Conservation (phyloP, 1,140 invertebrate species). For the Rhagoletis pomonella region DNA sequence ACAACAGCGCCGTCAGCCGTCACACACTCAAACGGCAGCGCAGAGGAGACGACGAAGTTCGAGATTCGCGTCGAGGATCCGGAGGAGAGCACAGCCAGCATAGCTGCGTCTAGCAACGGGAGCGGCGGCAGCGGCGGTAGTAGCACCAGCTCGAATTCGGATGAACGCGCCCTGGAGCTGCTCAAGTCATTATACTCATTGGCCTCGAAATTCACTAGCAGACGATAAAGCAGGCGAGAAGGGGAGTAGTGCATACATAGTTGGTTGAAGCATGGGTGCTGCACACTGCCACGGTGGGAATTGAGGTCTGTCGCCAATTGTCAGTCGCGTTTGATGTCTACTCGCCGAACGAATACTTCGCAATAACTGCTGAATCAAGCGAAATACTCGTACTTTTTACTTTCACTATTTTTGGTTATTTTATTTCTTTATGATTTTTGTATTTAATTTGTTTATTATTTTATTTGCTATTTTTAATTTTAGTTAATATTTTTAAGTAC, state of each 20-base stretch:
- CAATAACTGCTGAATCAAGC: background rate
- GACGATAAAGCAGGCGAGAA: slow-evolving; percentile 64
- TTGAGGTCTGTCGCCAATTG: background rate
- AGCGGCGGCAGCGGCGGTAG: slow-evolving; percentile 48
- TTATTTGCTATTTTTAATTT: slow-evolving; percentile 32
- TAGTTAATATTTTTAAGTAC: slow-evolving; percentile 36
- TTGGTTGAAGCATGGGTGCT: background rate
- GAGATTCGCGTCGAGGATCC: slow-evolving; percentile 70
- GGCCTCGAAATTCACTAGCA: slow-evolving; percentile 80
- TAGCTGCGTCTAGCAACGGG: background rate
- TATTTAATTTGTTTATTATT: background rate
- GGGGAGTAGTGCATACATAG: too few species aligned
- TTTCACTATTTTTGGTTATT: background rate
- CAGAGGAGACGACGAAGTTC: slow-evolving; percentile 71
- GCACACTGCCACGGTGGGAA: background rate
- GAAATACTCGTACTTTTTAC: background rate
- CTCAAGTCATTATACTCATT: slow-evolving; percentile 87
- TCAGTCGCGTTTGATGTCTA: background rate
- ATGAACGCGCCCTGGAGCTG: slow-evolving; percentile 85
- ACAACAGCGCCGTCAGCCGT: slow-evolving; percentile 42
- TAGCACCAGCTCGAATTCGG: slow-evolving; percentile 74
- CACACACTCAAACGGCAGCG: slow-evolving; percentile 58
- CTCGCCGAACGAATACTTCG: slow-evolving; percentile 33
- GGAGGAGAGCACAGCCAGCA: slow-evolving; percentile 59
- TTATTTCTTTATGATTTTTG: background rate